Evolutionary conservation across 2,888 invertebrate species (phyloP).

Genomic region (Leucoma salicis): DNA sequence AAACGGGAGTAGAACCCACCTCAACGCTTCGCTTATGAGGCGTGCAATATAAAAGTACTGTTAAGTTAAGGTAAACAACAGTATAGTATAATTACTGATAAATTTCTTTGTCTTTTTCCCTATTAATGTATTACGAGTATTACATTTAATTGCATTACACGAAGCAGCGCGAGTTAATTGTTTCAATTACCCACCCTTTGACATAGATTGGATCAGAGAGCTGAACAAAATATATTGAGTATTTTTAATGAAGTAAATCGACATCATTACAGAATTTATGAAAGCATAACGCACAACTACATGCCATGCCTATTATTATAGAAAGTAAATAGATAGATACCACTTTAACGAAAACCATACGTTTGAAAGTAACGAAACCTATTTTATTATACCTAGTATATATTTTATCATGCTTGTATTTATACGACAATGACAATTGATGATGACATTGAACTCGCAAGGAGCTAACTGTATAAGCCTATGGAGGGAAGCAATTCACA

Average conservation of each 20-base stretch:
- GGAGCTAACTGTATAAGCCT: slow-evolving; percentile 54
- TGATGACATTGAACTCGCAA: slow-evolving; percentile 41
- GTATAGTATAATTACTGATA: no score
- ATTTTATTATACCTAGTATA: slow-evolving; percentile 5
- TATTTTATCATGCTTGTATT: slow-evolving; percentile 7
- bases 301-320: slow-evolving; percentile 6
- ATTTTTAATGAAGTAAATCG: slow-evolving; percentile 52
- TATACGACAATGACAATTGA: slow-evolving; percentile 18
- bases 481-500: slow-evolving; percentile 42
- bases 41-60: no score
- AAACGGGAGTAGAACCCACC: no score
- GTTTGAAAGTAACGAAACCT: background rate
- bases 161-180: slow-evolving; percentile 51
- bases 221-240: slow-evolving; percentile 60
- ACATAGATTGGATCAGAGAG: slow-evolving; percentile 43
- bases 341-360: background rate
- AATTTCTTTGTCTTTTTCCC: no score
- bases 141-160: slow-evolving; percentile 45
- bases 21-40: no score
- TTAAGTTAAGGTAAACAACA: no score
- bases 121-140: no score
- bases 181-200: slow-evolving; percentile 53
- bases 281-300: slow-evolving; percentile 25
- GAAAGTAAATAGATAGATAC: background rate
- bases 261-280: slow-evolving; percentile 37